phyloP scores from a whole-genome alignment of 1,140 invertebrate species.

The Trypoxylus dichotomus region DNA sequence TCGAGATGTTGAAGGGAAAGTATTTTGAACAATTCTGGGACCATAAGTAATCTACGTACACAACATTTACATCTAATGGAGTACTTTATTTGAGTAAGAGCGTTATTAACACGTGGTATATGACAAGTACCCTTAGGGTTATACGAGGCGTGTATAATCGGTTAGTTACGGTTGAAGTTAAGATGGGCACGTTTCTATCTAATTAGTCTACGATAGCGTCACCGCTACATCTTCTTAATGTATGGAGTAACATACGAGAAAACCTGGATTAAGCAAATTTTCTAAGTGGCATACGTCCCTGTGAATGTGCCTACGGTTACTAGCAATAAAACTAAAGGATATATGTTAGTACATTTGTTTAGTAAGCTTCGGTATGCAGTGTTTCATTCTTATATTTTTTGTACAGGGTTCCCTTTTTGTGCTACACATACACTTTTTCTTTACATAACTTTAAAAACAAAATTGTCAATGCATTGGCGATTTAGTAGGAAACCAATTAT shows the following conservation, averaged over 20 bases:
- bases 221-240: not conserved
- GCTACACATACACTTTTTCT: too few relatives aligned
- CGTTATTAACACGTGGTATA: constrained; percentile 4
- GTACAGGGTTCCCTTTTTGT: too few relatives aligned
- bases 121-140: constrained; percentile 1
- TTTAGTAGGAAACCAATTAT: too few relatives aligned
- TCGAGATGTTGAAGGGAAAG: too few relatives aligned
- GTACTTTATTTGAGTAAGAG: not conserved
- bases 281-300: not conserved
- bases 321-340: not conserved
- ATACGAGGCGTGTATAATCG: constrained; percentile 1
- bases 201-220: constrained; percentile 2
- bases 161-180: constrained; percentile 13
- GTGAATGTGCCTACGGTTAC: not conserved
- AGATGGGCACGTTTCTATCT: constrained; percentile 22
- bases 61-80: not conserved
- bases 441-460: too few relatives aligned
- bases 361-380: too few relatives aligned
- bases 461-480: too few relatives aligned
- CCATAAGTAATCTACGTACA: not conserved
- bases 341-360: not conserved
- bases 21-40: not conserved
- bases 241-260: not conserved
- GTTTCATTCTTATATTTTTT: too few relatives aligned
- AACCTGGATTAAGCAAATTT: not conserved